Evolutionary conservation across 2,888 invertebrate species (phyloP).

Genomic region (Deroplatys truncata): DNA sequence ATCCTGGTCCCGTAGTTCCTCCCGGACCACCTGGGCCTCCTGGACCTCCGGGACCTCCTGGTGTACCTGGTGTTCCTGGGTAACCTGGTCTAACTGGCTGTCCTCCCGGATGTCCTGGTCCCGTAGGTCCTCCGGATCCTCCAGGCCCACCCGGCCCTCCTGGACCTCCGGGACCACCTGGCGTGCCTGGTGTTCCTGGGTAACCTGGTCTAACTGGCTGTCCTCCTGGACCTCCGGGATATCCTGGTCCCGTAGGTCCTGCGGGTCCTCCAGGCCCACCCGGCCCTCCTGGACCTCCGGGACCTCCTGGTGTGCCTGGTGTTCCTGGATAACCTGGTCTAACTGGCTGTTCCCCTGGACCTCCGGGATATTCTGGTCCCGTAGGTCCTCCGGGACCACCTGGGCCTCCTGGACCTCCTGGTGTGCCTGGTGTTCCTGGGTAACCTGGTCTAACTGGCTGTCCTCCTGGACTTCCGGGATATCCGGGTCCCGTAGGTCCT

Average conservation of each 20-base stretch:
- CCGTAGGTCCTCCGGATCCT: conserved; percentile 17
- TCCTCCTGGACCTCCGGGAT: conserved; percentile 28
- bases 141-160: conserved; percentile 27
- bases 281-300: conserved; percentile 33
- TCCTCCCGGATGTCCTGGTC: conserved; percentile 39
- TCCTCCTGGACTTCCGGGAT: conserved; percentile 34
- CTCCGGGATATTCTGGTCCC: conserved; percentile 45
- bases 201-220: conserved; percentile 30
- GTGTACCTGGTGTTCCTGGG: conserved; percentile 27
- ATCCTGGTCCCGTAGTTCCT: conserved; percentile 39
- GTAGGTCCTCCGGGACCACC: conserved; percentile 39
- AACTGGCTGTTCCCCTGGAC: conserved; percentile 35
- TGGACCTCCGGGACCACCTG: conserved; percentile 28
- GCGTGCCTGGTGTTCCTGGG: conserved; percentile 21
- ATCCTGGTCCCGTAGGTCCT: conserved; percentile 34
- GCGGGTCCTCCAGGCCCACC: conserved; percentile 35
- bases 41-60: conserved; percentile 34
- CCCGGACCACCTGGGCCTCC: conserved; percentile 36
- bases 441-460: conserved; percentile 31
- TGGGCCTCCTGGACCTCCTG: conserved; percentile 33
- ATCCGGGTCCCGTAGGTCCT: conserved; percentile 36
- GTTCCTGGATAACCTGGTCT: conserved; percentile 36
- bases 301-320: conserved; percentile 35
- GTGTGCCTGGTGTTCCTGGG: conserved; percentile 32
- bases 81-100: conserved; percentile 35